Base-by-base conservation (phyloP, 2,113 vertebrate species). In the Poeciliopsis turrubarensis region DNA sequence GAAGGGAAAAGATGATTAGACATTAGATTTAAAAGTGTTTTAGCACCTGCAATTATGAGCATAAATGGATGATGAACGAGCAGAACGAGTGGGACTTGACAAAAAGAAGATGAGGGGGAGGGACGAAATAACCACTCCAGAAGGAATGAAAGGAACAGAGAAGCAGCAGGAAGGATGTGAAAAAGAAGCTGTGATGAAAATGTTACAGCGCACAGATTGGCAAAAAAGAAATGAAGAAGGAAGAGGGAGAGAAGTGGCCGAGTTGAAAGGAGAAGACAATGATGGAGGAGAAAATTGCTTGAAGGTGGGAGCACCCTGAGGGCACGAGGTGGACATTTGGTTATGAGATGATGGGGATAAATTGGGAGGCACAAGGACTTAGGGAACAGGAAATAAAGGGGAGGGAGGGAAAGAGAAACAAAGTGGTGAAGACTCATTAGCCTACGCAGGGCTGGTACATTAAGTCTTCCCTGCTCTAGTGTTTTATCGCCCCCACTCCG, bases 381-480 rank as follows among this genome's bases (percentile, higher is more conserved):
- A 17, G 37, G 22, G 44, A 19, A 47, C 44, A 17, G 14, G 19
- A 47, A 47, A 19, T 5, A 47, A 17, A 19, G 44, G 44, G 39
- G 44, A 47, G 14, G 44, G 17, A 47, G 44, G 29, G 60, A 61
- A 34, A 30, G 65, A 70, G 65, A 64, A 82, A 68, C 17, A 72
- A 68, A 85, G 79, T 67, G 84, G 64, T 74, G 72, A 75, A 77
- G 86, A 84, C 88, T 92, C 87, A 90, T 91, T 91, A 91, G 87
- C 89, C 85, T 85, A 88, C 88, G 78, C 88, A 89, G 76, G 72
- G 82, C 70, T 73, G 79, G 54, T 81, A 83, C 85, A 90, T 88
- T 85, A 82, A 87, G 81, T 84, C 79, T 83, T 72, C 78, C 80
- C 83, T 70, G 65, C 74, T 80, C 79, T 32, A 26, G 67, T 27